A percentile compares a stretch with the other conserved stretches of the same genome.
Conservation (phyloP, 2,888 invertebrate species). For the Leucophenga montana region DNA sequence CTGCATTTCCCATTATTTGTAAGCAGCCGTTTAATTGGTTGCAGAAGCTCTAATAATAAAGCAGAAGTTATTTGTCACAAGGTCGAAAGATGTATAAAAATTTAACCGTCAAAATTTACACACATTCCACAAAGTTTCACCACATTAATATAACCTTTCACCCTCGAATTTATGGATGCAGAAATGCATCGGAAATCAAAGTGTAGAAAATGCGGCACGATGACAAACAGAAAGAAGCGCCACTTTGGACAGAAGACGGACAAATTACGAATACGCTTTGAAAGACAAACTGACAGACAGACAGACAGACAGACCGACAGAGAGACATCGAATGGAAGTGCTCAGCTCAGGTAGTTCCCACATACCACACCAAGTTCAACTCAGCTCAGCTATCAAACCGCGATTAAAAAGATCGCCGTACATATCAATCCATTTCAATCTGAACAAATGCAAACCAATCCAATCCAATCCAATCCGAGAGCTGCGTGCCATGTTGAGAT, state of each 20-base stretch:
- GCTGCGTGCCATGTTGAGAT: neutral
- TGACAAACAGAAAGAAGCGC: constrained; percentile 68
- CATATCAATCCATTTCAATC: constrained; percentile 13
- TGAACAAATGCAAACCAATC: neutral
- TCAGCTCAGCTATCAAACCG: constrained; percentile 7
- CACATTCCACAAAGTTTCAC: too few relatives aligned
- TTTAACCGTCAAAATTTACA: too few relatives aligned
- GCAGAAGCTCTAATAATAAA: too few relatives aligned
- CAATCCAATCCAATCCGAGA: neutral
- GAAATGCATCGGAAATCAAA: constrained; percentile 65
- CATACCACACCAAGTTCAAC: neutral
- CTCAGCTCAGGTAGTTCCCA: neutral
- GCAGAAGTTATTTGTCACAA: too few relatives aligned
- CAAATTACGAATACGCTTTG: neutral
- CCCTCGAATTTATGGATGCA: constrained; percentile 26
- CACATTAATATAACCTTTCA: neutral
- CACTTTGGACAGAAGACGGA: constrained; percentile 40
- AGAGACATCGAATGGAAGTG: neutral
- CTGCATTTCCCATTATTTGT: too few relatives aligned
- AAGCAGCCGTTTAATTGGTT: too few relatives aligned
- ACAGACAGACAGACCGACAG: neutral
- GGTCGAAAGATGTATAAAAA: too few relatives aligned
- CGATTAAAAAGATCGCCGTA: constrained; percentile 16
- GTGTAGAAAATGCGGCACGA: constrained; percentile 68
- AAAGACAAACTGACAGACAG: neutral